Percentiles rank a stretch among this genome's conserved stretches.
phyloP scores from a whole-genome alignment of 2,113 vertebrate species.

The Myotis lucifugus region DNA sequence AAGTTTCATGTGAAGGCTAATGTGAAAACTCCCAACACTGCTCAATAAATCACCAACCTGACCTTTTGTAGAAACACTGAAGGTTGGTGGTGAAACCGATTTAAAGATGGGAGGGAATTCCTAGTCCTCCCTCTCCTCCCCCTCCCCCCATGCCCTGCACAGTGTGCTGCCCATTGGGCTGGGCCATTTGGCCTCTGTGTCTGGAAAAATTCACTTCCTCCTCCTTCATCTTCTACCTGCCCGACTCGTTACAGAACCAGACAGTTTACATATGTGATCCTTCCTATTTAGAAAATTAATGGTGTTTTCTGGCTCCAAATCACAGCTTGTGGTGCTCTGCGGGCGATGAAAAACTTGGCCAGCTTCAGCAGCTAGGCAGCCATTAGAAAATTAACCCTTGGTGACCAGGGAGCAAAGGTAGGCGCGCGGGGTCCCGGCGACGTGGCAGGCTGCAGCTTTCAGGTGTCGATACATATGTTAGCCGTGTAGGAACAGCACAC shows the following conservation, averaged over 20 bases:
- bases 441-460: slow-evolving; percentile 87
- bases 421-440: slow-evolving; percentile 80
- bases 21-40: slow-evolving; percentile 82
- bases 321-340: slow-evolving; percentile 96
- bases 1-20: slow-evolving; percentile 73
- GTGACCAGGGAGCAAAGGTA: slow-evolving; percentile 92
- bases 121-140: accelerated
- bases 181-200: slow-evolving; percentile 73
- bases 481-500: slow-evolving; percentile 88
- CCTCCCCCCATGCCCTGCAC: neutral
- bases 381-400: slow-evolving; percentile 96
- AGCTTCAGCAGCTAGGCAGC: slow-evolving; percentile 91
- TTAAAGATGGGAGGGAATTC: slow-evolving; percentile 63
- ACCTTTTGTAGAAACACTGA: slow-evolving; percentile 82
- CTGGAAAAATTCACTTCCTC: slow-evolving; percentile 80
- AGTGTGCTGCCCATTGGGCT: slow-evolving; percentile 72
- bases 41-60: slow-evolving; percentile 85
- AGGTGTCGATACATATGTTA: slow-evolving; percentile 94
- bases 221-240: slow-evolving; percentile 89
- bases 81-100: slow-evolving; percentile 62
- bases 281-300: slow-evolving; percentile 98
- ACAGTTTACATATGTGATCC: slow-evolving; percentile 98
- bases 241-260: slow-evolving; percentile 91
- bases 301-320: slow-evolving; percentile 97
- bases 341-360: slow-evolving; percentile 94